phyloP scores from a whole-genome alignment of 2,888 invertebrate species.

The Invenusta paracnida region DNA sequence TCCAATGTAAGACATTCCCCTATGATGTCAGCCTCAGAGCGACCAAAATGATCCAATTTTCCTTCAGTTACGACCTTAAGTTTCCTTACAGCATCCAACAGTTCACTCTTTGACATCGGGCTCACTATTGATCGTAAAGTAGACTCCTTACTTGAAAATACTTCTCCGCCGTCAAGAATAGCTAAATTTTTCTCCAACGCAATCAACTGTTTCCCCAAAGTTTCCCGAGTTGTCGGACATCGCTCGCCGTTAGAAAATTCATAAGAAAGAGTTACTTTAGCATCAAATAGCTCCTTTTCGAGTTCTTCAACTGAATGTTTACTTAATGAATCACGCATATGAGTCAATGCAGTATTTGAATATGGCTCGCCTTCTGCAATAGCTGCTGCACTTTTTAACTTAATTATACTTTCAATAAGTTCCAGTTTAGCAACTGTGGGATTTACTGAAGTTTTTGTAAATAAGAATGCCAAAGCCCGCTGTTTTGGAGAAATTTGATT shows the following conservation, averaged over 20 bases:
- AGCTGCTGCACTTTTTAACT: slow-evolving; percentile 1
- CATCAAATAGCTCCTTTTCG: neutral
- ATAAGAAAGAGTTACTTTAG: neutral
- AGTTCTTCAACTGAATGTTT: neutral
- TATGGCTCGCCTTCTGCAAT: neutral
- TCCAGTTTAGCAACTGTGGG: neutral
- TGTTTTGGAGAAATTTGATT: neutral
- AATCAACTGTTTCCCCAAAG: neutral
- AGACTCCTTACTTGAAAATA: neutral
- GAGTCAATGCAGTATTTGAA: neutral
- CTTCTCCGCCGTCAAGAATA: slow-evolving; percentile 8
- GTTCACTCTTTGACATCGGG: neutral
- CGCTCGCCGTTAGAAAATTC: neutral
- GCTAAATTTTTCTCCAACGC: neutral
- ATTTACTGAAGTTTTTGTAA: neutral
- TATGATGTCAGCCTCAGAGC: neutral
- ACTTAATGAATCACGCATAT: neutral
- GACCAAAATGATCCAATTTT: neutral
- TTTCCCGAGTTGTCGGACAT: neutral
- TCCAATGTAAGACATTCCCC: slow-evolving; percentile 1
- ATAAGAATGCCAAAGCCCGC: neutral
- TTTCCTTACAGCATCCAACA: neutral
- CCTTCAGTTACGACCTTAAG: neutral
- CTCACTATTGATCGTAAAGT: neutral
- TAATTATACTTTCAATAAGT: neutral